phyloP scores from a whole-genome alignment of 2,113 vertebrate species.

The Trichechus manatus region DNA sequence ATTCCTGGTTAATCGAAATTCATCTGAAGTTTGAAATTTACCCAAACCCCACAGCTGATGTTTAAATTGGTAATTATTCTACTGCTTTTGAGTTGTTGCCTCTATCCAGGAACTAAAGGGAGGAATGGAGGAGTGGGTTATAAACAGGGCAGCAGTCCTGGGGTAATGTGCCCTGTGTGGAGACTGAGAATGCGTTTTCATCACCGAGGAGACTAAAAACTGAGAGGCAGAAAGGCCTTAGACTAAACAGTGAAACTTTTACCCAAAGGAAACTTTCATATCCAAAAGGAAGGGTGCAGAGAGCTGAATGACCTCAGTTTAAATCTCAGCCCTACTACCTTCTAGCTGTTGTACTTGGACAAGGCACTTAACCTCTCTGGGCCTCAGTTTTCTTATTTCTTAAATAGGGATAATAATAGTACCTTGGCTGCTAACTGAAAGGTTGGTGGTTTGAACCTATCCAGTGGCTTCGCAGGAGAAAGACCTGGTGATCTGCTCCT shows the following conservation, averaged over 20 bases:
- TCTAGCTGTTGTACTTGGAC: not conserved
- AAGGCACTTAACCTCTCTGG: not conserved
- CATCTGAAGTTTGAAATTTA: conserved; percentile 58
- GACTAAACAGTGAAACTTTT: not conserved
- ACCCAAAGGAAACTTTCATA: not conserved
- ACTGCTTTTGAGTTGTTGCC: not conserved
- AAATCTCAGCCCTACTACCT: not conserved
- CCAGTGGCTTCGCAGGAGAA: not conserved
- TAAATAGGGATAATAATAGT: not conserved
- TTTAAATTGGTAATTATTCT: not conserved
- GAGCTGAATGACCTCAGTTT: too few species aligned
- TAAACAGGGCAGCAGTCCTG: not conserved
- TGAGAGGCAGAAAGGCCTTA: not conserved
- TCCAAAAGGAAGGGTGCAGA: not conserved
- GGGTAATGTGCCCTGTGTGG: not conserved
- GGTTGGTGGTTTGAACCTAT: not conserved
- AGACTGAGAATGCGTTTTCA: not conserved
- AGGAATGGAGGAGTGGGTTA: not conserved
- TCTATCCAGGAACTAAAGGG: not conserved
- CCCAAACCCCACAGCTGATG: not conserved
- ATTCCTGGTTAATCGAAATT: conserved; percentile 42
- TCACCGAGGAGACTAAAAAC: not conserved
- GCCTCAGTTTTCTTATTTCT: not conserved
- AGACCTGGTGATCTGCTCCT: not conserved
- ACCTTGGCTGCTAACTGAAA: not conserved